Percentiles rank a stretch among this genome's conserved stretches.
phyloP scores from a whole-genome alignment of 2,888 invertebrate species.

The Ectemnius lituratus region DNA sequence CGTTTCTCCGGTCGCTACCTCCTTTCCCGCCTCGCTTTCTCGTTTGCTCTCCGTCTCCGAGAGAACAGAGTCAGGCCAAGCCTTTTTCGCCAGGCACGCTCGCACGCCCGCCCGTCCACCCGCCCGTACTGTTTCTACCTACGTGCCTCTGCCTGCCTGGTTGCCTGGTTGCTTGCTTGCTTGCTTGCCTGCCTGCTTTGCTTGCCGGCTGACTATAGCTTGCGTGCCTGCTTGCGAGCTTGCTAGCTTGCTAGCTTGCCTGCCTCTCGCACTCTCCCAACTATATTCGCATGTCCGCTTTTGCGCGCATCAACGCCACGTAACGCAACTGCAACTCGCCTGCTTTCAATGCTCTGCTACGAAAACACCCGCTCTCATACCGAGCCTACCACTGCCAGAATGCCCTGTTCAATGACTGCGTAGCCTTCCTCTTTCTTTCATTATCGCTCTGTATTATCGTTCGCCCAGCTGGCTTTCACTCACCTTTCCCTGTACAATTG shows the following conservation, averaged over 20 bases:
- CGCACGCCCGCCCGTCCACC: background rate
- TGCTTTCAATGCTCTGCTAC: conserved; percentile 36
- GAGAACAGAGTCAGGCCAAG: background rate
- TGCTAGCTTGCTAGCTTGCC: conserved; percentile 19
- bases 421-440: background rate
- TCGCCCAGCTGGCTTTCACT: background rate
- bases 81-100: no score
- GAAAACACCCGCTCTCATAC: conserved; percentile 29
- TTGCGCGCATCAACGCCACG: conserved; percentile 52
- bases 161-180: conserved; percentile 18
- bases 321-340: conserved; percentile 41
- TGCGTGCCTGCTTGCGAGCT: conserved; percentile 1
- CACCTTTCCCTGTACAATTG: background rate
- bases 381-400: conserved; percentile 20
- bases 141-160: background rate
- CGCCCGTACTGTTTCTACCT: background rate
- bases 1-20: conserved; percentile 38
- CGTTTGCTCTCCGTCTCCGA: conserved; percentile 5
- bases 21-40: conserved; percentile 46
- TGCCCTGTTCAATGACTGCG: background rate
- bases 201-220: no score
- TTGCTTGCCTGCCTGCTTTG: conserved; percentile 42
- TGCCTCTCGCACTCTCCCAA: conserved; percentile 4
- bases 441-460: background rate
- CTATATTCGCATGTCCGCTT: conserved; percentile 34